Base-by-base conservation (phyloP, 1,140 invertebrate species). In the Microplitis demolitor region DNA sequence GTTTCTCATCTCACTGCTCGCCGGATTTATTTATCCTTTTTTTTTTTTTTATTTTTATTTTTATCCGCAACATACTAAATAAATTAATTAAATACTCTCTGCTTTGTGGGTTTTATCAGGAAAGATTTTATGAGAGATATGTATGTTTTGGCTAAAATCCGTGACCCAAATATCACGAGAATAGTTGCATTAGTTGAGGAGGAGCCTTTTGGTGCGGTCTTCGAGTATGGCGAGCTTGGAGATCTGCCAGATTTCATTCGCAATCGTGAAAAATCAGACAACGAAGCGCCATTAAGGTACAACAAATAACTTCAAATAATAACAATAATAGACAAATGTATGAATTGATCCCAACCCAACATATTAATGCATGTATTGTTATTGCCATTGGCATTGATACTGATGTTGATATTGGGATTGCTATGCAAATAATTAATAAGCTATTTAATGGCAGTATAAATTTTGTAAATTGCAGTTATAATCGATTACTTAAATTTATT, bases 51-150 rank as follows among this genome's bases (percentile, higher is more conserved):
- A 24, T 24, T 24, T 24, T 24, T 24, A 24, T 24, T 24, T 24
- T 24, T 24, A 24, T 24, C 24, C 24, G 24, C 24, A 24, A 24
- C 24, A 24, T 24, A 24, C 24, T 24, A 34, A 35, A 50, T 53
- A 66, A 51, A 61, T 37, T 45, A 70, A 66, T 58, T 45, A 11
- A 62, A 24, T 69, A 50, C 34, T 31, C 24, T 66, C 4, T 53
- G 37, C n/a, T 37, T 33, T 34, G 9, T 67, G 51, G 6, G 13
- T 31, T 11, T 54, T 86, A 85, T 2, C 84, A 96, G 93, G 80
- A 90, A 92, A 86, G 95, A 96, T 80, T 96, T 97, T 82, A 90
- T 94, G 80, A 91, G 93, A 79, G 95, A 97, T 85, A 94, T 95
- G 76, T 91, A 91, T 76, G 93, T 94, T 84, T 87, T 96, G 83